Conservation (phyloP, 1,140 invertebrate genomes). For the Hylyphantes graminicola region DNA sequence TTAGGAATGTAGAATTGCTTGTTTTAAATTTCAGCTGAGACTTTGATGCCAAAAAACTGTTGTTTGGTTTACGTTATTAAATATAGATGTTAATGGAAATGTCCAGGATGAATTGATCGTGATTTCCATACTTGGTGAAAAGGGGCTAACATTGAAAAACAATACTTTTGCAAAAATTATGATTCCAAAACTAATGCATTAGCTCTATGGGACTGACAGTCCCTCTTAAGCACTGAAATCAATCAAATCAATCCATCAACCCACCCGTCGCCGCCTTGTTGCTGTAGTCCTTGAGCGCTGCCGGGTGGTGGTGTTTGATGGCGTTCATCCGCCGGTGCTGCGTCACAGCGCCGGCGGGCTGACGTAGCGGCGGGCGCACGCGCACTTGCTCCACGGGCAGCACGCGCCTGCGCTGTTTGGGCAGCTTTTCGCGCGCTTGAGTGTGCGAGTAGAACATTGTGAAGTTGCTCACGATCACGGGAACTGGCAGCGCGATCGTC, state of each 20-base stretch:
- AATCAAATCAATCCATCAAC: background rate
- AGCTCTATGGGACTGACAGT: no score
- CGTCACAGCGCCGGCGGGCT: slow-evolving; percentile 67
- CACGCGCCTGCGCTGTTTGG: slow-evolving; percentile 93
- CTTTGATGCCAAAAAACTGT: no score
- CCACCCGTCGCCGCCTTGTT: slow-evolving; percentile 35
- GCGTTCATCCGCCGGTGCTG: slow-evolving; percentile 78
- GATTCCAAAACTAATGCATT: no score
- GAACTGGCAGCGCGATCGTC: slow-evolving; percentile 96
- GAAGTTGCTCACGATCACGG: slow-evolving; percentile 98
- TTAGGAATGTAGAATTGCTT: no score
- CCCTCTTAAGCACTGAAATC: no score
- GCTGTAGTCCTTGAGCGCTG: slow-evolving; percentile 54
- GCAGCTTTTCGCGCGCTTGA: slow-evolving; percentile 93
- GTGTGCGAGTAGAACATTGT: slow-evolving; percentile 99
- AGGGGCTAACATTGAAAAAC: no score
- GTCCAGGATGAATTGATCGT: no score
- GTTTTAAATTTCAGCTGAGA: no score
- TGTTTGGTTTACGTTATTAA: no score
- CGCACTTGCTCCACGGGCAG: slow-evolving; percentile 91
- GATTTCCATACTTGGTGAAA: no score
- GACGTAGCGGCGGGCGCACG: slow-evolving; percentile 70
- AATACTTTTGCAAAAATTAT: no score
- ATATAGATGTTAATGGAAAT: no score
- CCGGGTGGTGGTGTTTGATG: slow-evolving; percentile 75